A percentile compares a stretch with the other conserved stretches of the same genome.
These are phyloP conservation scores for Propithecus deckenii DNA, from an alignment of 2,797 vertebrate species.

Conservation along the genomic window DNA sequence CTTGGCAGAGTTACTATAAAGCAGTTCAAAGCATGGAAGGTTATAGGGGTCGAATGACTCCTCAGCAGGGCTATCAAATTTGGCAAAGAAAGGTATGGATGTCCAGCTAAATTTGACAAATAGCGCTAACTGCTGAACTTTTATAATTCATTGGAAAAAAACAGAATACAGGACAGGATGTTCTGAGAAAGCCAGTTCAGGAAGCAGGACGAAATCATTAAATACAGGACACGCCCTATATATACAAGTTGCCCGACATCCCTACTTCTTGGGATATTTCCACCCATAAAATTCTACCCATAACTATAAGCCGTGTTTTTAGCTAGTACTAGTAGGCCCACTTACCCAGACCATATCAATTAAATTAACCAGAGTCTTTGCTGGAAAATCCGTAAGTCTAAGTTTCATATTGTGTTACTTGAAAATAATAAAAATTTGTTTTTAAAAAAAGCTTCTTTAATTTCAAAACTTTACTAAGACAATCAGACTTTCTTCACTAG, in stretches of 20 bases:
- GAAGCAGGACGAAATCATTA: background rate
- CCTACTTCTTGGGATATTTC: background rate
- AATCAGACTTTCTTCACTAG: background rate
- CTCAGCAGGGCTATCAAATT: background rate
- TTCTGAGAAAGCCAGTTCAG: background rate
- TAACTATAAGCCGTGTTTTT: background rate
- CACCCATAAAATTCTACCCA: background rate
- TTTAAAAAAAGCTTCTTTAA: slow-evolving; percentile 33
- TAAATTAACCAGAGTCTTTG: background rate
- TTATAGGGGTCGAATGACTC: background rate
- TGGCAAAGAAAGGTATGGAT: background rate
- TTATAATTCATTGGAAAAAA: background rate
- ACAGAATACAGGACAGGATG: background rate
- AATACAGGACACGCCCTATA: background rate
- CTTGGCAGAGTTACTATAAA: background rate
- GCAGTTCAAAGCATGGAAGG: rapidly evolving
- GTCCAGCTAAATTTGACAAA: background rate
- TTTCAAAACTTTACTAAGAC: background rate
- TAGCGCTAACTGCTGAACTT: background rate
- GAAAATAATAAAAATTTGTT: background rate
- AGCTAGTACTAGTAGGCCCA: background rate
- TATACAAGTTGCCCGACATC: background rate
- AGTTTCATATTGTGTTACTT: background rate
- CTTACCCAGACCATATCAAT: background rate
- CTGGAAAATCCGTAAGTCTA: background rate